phyloP scores from a whole-genome alignment of 2,888 invertebrate species.

The Mylabris sibirica region DNA sequence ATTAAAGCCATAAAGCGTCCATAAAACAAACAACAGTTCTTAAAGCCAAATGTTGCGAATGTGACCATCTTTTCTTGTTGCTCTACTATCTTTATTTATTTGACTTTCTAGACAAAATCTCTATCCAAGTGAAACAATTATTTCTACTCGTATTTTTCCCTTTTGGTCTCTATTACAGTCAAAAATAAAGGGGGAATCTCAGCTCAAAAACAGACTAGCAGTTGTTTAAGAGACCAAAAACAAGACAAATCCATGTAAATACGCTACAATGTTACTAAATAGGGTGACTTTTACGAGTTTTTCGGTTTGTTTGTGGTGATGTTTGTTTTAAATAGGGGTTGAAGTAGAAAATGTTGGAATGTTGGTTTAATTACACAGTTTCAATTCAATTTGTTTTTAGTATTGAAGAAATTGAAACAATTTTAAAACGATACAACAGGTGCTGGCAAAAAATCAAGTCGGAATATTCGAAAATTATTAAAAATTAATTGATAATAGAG shows the following conservation, averaged over 20 bases:
- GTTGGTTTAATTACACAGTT: conserved; percentile 11
- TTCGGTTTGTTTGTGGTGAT: conserved; percentile 3
- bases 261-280: not conserved
- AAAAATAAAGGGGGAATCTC: no score
- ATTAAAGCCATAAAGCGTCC: conserved; percentile 50
- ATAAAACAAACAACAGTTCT: conserved; percentile 53
- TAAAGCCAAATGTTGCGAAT: conserved; percentile 51
- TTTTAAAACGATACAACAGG: conserved; percentile 20
- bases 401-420: not conserved
- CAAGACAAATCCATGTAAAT: conserved; percentile 10
- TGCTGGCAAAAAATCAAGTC: conserved; percentile 19
- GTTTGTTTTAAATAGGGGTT: not conserved
- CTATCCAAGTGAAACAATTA: conserved; percentile 25
- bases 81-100: conserved; percentile 25
- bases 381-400: not conserved
- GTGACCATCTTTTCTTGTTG: conserved; percentile 15
- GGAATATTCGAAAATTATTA: not conserved
- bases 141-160: conserved; percentile 12
- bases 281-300: conserved; percentile 9
- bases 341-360: not conserved
- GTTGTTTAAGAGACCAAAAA: conserved; percentile 6
- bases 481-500: not conserved
- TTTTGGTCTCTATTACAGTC: conserved; percentile 3
- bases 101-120: conserved; percentile 34
- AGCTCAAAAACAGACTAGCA: not conserved